Percentiles rank a stretch among this genome's conserved stretches.
Evolutionary conservation across 1,140 invertebrate species (phyloP).

Genomic region (Nebria ingens): DNA sequence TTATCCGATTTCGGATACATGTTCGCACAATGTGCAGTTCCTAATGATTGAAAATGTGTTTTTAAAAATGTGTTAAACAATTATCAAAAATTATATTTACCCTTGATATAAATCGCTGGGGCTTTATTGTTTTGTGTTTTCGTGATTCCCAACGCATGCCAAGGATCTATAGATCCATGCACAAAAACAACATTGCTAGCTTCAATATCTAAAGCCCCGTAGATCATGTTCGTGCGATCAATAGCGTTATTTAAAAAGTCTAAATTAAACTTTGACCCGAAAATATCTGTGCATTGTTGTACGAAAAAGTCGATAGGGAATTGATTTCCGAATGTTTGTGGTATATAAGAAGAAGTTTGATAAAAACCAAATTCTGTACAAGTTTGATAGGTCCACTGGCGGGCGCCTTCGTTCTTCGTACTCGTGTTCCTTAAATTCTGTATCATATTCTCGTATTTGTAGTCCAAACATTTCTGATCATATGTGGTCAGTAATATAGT

Average conservation of each 20-base stretch:
- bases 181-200: conserved; percentile 72
- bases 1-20: conserved; percentile 58
- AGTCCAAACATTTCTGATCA: conserved; percentile 73
- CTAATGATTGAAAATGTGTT: too few relatives aligned
- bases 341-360: conserved; percentile 68
- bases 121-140: conserved; percentile 42
- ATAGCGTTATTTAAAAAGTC: conserved; percentile 49
- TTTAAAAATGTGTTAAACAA: conserved; percentile 16
- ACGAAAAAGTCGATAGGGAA: conserved; percentile 73
- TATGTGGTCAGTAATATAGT: conserved; percentile 53
- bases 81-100: conserved; percentile 32
- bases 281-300: conserved; percentile 76
- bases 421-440: conserved; percentile 54
- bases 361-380: conserved; percentile 94
- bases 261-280: conserved; percentile 49
- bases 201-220: conserved; percentile 63
- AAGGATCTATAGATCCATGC: conserved; percentile 87
- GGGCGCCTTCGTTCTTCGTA: conserved; percentile 50
- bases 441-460: conserved; percentile 71
- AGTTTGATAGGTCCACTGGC: conserved; percentile 92
- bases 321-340: conserved; percentile 64
- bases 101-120: conserved; percentile 63
- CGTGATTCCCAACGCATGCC: conserved; percentile 75
- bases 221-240: conserved; percentile 63
- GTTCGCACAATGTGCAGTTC: conserved; percentile 71